Base-by-base conservation (phyloP, 2,797 vertebrate genomes). In the Pempheris klunzingeri region DNA sequence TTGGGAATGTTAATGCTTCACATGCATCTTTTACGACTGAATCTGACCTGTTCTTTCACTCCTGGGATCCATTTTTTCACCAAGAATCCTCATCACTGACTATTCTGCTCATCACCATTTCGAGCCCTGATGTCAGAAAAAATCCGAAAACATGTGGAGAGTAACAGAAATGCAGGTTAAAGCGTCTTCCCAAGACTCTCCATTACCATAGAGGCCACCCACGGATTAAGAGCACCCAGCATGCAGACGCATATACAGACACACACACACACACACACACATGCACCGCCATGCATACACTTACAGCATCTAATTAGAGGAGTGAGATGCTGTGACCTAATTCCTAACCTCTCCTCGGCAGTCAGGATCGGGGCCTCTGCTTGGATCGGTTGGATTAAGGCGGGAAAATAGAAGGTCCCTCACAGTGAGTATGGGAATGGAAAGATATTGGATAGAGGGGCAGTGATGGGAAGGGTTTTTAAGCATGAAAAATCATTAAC, bases 311-410 rank as follows among this genome's bases (percentile, higher is more conserved):
- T 93, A 92, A 91, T 91, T 93, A 91, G 85, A 91, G 50, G 87
- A 86, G 86, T 77, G 81, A 83, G 88, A 90, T 82, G 85, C 72
- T 87, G 75, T 92, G 90, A 94, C 92, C 93, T 93, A 93, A 92
- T 91, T 94, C 89, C 68, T 90, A 83, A 92, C 88, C 88, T 82
- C 88, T 88, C 59, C 69, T 57, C 69, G 5, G 79, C 77, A 77
- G 83, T 84, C 81, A 65, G 72, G 69, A 85, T 78, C 26, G 18
- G 38, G 71, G 74, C 67, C 82, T 81, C 41, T 15, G 68, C 70
- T 71, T 18, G 79, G 65, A 85, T 84, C 43, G 69, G 82, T 57
- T 60, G 71, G 80, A 91, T 91, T 88, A 78, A 10, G 62, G 82
- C 24, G 64, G 86, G 74, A 84, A 88, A 84, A 83, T 68, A 28